Evolutionary conservation across 2,888 invertebrate genomes (phyloP).

Genomic region (Polydrusus tereticollis): DNA sequence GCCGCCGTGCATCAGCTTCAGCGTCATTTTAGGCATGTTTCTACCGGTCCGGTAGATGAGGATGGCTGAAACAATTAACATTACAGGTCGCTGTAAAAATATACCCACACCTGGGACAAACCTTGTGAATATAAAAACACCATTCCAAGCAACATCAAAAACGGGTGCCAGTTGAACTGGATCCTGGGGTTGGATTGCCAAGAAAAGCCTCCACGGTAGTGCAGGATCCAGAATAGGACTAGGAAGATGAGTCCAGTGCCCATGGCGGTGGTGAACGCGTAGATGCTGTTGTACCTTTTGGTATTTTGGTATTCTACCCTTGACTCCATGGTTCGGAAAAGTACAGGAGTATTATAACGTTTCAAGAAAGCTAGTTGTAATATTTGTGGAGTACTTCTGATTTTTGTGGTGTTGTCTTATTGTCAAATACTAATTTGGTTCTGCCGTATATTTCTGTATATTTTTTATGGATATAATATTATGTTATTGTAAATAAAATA

Average conservation of each 20-base stretch:
- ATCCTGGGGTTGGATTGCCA: constrained; percentile 74
- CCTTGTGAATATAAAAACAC: constrained; percentile 87
- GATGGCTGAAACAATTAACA: constrained; percentile 75
- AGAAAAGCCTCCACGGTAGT: constrained; percentile 74
- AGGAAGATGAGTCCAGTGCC: constrained; percentile 71
- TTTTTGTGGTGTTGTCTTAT: no score
- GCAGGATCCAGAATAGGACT: constrained; percentile 75
- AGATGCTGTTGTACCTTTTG: constrained; percentile 67
- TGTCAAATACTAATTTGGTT: no score
- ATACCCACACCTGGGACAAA: constrained; percentile 61
- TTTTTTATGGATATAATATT: no score
- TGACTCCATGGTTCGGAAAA: constrained; percentile 62
- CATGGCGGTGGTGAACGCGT: constrained; percentile 66
- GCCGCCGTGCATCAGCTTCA: constrained; percentile 82
- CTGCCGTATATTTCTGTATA: no score
- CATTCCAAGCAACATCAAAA: constrained; percentile 86
- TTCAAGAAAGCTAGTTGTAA: no score
- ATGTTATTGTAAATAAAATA: no score
- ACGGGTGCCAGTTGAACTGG: constrained; percentile 91
- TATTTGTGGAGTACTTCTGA: no score
- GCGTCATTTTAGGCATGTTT: constrained; percentile 76
- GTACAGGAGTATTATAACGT: no score
- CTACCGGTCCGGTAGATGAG: constrained; percentile 85
- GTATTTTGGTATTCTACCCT: constrained; percentile 61
- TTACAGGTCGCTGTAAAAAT: no score